A percentile compares a stretch with the other conserved stretches of the same genome.
These are phyloP conservation scores for Sitta carolinensis DNA, from an alignment of 2,797 vertebrate genomes.

Conservation along the genomic window DNA sequence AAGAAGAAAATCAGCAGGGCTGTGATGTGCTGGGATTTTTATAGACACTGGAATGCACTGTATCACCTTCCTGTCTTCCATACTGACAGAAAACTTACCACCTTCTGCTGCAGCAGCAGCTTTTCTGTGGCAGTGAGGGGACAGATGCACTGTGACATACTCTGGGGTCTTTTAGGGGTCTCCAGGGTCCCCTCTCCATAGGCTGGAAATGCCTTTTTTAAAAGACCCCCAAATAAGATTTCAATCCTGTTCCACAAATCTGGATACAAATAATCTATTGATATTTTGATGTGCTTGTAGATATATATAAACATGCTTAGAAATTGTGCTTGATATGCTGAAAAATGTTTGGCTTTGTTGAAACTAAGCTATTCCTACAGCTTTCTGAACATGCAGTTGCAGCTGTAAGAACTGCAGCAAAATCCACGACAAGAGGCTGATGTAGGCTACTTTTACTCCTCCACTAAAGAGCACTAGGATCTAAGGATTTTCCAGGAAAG, in stretches of 20 bases:
- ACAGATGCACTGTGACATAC: not conserved
- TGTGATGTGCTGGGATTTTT: not conserved
- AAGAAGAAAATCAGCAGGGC: not conserved
- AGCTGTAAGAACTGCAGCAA: not conserved
- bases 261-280: not conserved
- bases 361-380: not conserved
- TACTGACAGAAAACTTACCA: not conserved
- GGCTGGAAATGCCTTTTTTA: not conserved
- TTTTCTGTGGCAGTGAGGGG: not conserved
- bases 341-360: not conserved
- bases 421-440: not conserved
- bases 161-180: not conserved
- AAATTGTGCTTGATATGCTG: not conserved
- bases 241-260: not conserved
- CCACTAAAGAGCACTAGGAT: not conserved
- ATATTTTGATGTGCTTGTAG: not conserved
- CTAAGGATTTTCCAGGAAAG: not conserved
- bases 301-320: not conserved
- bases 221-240: not conserved
- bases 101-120: not conserved
- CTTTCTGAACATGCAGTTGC: not conserved
- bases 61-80: not conserved
- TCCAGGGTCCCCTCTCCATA: not conserved
- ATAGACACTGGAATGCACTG: not conserved
- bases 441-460: not conserved